Evolutionary conservation across 1,140 invertebrate species (phyloP).

Genomic region (Listronotus oregonensis): DNA sequence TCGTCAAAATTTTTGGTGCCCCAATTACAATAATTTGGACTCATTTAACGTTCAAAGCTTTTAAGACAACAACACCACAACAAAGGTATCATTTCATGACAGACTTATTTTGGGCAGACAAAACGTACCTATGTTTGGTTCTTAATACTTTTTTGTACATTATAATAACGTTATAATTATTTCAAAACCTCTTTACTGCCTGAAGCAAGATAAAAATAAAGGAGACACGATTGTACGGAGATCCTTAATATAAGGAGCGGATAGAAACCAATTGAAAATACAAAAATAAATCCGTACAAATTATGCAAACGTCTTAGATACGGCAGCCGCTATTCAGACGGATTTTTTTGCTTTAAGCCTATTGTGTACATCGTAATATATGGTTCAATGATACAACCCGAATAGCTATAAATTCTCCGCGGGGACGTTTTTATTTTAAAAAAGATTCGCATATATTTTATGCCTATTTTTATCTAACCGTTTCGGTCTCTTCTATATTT

Average conservation of each 20-base stretch:
- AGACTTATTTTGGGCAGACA: too few relatives aligned
- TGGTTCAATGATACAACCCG: constrained; percentile 31
- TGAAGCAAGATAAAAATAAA: constrained; percentile 10
- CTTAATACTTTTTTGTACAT: too few relatives aligned
- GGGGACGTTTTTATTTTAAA: constrained; percentile 38
- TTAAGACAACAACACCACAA: too few relatives aligned
- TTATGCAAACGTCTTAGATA: constrained; percentile 39
- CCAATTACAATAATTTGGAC: too few relatives aligned
- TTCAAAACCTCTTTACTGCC: background rate
- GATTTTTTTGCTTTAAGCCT: constrained; percentile 37
- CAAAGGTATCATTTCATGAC: too few relatives aligned
- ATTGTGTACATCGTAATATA: constrained; percentile 36
- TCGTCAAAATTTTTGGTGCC: too few relatives aligned
- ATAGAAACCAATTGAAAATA: constrained; percentile 33
- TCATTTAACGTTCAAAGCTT: too few relatives aligned
- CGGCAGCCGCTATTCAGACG: constrained; percentile 37
- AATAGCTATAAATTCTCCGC: constrained; percentile 39
- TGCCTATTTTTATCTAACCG: constrained; percentile 38
- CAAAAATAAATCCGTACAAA: constrained; percentile 39
- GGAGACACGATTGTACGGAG: background rate
- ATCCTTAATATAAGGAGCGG: background rate
- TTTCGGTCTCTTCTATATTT: constrained; percentile 18
- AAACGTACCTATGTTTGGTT: too few relatives aligned
- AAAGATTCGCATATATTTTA: constrained; percentile 42
- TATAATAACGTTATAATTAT: too few relatives aligned